These are phyloP conservation scores for Picus viridis DNA, from an alignment of 2,797 vertebrate species.

Conservation along the genomic window DNA sequence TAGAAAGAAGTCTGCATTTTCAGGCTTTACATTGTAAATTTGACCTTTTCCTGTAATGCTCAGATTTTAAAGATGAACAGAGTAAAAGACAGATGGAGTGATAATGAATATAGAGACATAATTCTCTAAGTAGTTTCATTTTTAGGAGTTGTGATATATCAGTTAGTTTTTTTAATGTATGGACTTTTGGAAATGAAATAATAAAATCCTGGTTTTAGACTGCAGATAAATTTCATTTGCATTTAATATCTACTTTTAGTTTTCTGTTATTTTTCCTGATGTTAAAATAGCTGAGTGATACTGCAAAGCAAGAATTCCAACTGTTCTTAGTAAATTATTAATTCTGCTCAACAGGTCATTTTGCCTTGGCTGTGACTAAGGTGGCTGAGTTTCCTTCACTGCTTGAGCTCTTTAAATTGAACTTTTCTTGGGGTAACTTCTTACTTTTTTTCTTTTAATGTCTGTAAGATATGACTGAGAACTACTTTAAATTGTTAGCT, in stretches of 20 bases:
- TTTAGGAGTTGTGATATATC: conserved; percentile 42
- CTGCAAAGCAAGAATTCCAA: neutral
- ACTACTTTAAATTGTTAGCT: neutral
- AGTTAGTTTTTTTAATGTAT: conserved; percentile 49
- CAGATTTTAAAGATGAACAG: conserved; percentile 16
- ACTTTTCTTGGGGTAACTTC: neutral
- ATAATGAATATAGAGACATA: conserved; percentile 26
- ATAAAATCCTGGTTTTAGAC: conserved; percentile 22
- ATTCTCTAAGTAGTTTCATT: conserved; percentile 34
- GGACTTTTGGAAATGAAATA: conserved; percentile 26
- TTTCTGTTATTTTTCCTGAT: neutral
- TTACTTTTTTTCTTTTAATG: neutral
- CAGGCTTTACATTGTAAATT: conserved; percentile 19
- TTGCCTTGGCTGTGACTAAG: neutral
- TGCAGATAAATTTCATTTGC: conserved; percentile 33
- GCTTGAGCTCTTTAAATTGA: neutral
- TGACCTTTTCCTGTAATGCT: conserved; percentile 47
- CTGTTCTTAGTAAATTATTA: neutral
- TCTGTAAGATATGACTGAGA: neutral
- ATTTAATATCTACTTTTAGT: conserved; percentile 29
- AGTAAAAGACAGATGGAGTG: conserved; percentile 53
- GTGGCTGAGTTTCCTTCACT: neutral
- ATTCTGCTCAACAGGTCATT: neutral
- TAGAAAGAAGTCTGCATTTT: conserved; percentile 10
- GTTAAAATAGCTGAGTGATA: neutral